A percentile compares a stretch with the other conserved stretches of the same genome.
These are phyloP conservation scores for Cataglyphis cursor DNA, from an alignment of 2,888 invertebrate genomes.

Conservation along the genomic window DNA sequence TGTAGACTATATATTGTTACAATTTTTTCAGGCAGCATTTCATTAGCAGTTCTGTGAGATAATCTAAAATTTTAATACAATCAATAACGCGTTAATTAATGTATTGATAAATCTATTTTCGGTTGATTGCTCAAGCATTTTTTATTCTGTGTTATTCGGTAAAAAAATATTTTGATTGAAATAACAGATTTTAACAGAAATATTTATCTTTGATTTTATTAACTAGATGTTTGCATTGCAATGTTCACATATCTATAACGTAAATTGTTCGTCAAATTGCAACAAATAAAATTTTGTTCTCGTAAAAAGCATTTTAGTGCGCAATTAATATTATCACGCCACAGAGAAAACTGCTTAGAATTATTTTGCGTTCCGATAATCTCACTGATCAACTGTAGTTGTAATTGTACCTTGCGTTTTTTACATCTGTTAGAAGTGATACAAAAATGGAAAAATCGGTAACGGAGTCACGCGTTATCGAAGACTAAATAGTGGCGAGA, in stretches of 20 bases:
- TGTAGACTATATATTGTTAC: constrained; percentile 51
- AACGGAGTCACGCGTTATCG: constrained; percentile 44
- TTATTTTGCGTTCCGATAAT: constrained; percentile 49
- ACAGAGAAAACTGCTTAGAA: constrained; percentile 37
- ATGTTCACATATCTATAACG: not conserved
- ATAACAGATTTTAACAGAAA: not conserved
- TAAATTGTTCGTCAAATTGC: not conserved
- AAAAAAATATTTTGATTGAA: not conserved
- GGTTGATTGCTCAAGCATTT: not conserved
- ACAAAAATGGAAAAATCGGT: constrained; percentile 24
- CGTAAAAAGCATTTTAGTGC: constrained; percentile 32
- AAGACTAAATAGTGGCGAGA: constrained; percentile 33
- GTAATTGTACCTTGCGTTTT: constrained; percentile 6
- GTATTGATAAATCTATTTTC: constrained; percentile 57
- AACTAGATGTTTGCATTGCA: not conserved
- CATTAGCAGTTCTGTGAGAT: constrained; percentile 47
- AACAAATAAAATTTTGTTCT: constrained; percentile 38
- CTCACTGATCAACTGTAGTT: constrained; percentile 25
- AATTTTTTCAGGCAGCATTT: constrained; percentile 60
- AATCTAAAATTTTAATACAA: constrained; percentile 64
- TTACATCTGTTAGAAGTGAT: constrained; percentile 6
- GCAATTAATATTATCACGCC: constrained; percentile 36
- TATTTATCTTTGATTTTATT: not conserved
- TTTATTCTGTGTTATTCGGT: not conserved
- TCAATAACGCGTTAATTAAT: constrained; percentile 6